Evolutionary conservation across 2,797 vertebrate genomes (phyloP).

Genomic region (Pteronotus mesoamericanus): DNA sequence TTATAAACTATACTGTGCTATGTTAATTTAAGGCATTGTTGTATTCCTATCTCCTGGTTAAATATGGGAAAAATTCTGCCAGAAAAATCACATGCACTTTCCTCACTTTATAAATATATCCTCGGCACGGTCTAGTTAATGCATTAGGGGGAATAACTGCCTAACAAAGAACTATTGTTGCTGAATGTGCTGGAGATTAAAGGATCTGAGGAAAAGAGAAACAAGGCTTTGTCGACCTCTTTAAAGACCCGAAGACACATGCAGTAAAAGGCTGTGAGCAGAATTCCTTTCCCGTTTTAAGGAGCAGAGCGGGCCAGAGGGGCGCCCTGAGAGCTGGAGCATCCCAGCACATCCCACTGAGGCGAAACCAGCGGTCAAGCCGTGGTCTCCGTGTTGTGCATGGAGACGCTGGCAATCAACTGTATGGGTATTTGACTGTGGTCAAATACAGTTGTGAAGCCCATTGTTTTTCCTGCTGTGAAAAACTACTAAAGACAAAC

Average conservation of each 20-base stretch:
- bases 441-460: neutral
- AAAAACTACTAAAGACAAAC: conserved; percentile 32
- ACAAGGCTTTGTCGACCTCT: neutral
- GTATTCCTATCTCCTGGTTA: neutral
- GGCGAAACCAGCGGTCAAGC: neutral
- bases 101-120: conserved; percentile 25
- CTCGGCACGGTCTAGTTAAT: conserved; percentile 21
- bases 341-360: neutral
- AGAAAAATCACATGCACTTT: neutral
- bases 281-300: neutral
- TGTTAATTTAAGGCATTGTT: neutral
- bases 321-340: neutral
- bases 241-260: conserved; percentile 43
- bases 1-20: neutral
- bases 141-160: conserved; percentile 15
- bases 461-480: neutral
- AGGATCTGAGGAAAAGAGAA: conserved; percentile 59
- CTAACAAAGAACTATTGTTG: neutral
- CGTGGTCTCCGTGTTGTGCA: neutral
- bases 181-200: neutral
- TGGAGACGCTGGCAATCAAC: neutral
- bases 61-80: neutral
- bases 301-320: neutral
- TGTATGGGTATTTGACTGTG: neutral
- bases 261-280: neutral